phyloP scores from a whole-genome alignment of 2,797 vertebrate species.

The Masticophis lateralis region DNA sequence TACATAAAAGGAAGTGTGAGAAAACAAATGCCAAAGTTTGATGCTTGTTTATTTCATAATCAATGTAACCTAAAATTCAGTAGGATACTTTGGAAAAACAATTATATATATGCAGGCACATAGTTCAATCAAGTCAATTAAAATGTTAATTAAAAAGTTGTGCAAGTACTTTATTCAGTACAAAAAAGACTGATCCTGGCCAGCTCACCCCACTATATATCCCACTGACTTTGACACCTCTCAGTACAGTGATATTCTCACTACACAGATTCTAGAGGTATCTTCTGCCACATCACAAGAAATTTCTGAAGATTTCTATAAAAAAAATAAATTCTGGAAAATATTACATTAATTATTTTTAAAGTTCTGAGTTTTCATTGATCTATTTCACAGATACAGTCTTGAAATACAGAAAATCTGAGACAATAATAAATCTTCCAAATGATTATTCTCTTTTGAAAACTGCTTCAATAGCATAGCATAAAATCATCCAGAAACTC shows the following conservation, averaged over 20 bases:
- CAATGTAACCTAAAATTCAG: neutral
- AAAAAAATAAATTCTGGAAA: neutral
- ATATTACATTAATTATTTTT: neutral
- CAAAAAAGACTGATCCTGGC: neutral
- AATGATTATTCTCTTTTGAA: neutral
- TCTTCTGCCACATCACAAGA: neutral
- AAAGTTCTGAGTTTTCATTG: neutral
- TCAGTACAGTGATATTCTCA: neutral
- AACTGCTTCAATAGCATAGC: neutral
- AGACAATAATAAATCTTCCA: neutral
- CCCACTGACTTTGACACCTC: neutral
- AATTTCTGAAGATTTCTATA: neutral
- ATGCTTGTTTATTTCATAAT: neutral
- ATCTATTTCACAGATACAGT: neutral
- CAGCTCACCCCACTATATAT: neutral
- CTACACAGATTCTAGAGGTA: neutral
- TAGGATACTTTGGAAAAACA: neutral
- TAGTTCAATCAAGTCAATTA: neutral
- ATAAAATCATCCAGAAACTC: neutral
- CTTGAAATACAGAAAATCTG: neutral
- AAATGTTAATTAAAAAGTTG: neutral
- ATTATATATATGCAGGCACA: neutral
- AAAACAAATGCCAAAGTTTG: neutral
- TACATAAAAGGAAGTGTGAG: neutral
- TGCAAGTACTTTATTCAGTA: neutral